Percentiles rank a stretch among this genome's conserved stretches.
Evolutionary conservation across 2,888 invertebrate genomes (phyloP).

Genomic region (Beris morrisii): DNA sequence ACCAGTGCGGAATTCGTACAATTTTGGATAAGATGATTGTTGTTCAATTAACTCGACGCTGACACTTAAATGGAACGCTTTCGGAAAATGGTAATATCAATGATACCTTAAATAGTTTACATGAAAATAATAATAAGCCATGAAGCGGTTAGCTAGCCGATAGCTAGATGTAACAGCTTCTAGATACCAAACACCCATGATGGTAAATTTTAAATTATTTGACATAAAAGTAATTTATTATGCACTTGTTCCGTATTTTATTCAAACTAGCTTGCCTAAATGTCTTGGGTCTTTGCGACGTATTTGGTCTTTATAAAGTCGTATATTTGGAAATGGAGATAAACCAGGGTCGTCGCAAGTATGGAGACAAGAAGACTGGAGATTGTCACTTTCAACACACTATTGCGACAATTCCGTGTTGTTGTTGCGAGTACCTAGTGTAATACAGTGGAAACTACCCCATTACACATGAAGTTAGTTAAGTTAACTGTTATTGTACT

Average conservation of each 20-base stretch:
- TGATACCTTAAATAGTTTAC: conserved; percentile 25
- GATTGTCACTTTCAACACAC: too few relatives aligned
- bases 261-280: conserved; percentile 2
- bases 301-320: background rate
- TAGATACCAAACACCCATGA: conserved; percentile 1
- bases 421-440: too few relatives aligned
- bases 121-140: conserved; percentile 13
- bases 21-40: conserved; percentile 31
- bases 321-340: background rate
- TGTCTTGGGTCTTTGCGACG: background rate
- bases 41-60: conserved; percentile 25
- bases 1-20: conserved; percentile 27
- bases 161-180: background rate
- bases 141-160: background rate
- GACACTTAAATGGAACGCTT: conserved; percentile 27
- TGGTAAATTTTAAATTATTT: background rate
- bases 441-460: too few relatives aligned
- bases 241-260: conserved; percentile 7
- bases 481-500: too few relatives aligned
- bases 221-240: conserved; percentile 5
- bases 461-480: too few relatives aligned
- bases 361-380: too few relatives aligned
- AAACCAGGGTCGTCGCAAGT: background rate
- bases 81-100: conserved; percentile 20
- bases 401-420: too few relatives aligned